phyloP scores from a whole-genome alignment of 2,888 invertebrate species.

The Apoderus coryli region DNA sequence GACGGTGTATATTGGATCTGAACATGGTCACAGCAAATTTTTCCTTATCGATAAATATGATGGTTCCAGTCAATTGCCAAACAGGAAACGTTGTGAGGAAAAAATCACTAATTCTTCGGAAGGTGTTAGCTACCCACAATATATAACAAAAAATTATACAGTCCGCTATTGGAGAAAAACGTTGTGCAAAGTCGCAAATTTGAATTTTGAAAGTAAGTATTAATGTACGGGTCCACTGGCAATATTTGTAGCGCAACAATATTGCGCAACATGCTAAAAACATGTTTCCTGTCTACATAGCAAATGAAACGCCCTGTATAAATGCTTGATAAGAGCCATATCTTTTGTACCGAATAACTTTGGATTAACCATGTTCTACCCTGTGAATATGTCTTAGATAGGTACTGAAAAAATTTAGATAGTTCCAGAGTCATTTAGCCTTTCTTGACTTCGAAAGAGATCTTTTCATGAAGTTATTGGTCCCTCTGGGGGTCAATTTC shows the following conservation, averaged over 20 bases:
- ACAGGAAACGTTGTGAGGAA: constrained; percentile 43
- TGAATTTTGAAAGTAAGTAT: constrained; percentile 41
- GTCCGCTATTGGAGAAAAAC: constrained; percentile 53
- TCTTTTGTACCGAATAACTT: too few relatives aligned
- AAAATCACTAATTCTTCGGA: constrained; percentile 48
- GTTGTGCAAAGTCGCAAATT: constrained; percentile 45
- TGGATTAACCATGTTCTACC: too few relatives aligned
- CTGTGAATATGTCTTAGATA: too few relatives aligned
- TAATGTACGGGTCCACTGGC: too few relatives aligned
- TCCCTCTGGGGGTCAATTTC: too few relatives aligned
- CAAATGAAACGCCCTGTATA: not conserved
- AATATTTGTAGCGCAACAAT: too few relatives aligned
- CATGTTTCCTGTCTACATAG: not conserved
- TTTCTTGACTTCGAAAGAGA: too few relatives aligned
- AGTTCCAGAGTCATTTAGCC: too few relatives aligned
- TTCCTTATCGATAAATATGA: constrained; percentile 46
- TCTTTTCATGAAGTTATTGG: too few relatives aligned
- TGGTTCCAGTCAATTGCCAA: constrained; percentile 40
- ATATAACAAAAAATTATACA: constrained; percentile 39
- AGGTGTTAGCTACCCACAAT: constrained; percentile 45
- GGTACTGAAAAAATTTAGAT: too few relatives aligned
- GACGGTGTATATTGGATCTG: constrained; percentile 45
- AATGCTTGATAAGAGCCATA: too few relatives aligned
- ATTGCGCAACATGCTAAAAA: too few relatives aligned
- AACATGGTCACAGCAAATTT: constrained; percentile 42